Conservation (phyloP, 2,113 vertebrate genomes). For the Sinocyclocheilus anshuiensis region DNA sequence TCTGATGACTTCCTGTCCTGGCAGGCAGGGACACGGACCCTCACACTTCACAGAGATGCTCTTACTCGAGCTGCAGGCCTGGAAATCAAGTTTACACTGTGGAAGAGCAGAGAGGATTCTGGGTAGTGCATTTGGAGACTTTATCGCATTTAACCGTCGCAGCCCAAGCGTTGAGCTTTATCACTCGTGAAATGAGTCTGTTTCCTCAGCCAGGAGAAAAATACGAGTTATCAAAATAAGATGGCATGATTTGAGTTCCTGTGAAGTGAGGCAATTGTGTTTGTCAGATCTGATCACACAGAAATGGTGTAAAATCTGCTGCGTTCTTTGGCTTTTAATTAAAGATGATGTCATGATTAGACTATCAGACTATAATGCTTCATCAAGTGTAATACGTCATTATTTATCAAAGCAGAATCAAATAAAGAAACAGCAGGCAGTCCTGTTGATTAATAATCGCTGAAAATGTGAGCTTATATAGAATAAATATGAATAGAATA, state of each 20-base stretch:
- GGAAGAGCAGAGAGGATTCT: conserved; percentile 52
- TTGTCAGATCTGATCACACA: neutral
- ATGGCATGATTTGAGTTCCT: neutral
- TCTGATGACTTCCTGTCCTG: conserved; percentile 78
- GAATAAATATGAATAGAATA: neutral
- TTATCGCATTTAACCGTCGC: neutral
- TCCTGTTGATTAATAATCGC: neutral
- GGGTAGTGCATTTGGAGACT: conserved; percentile 24
- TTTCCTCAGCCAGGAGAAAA: neutral
- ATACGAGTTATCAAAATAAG: neutral
- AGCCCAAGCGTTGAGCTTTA: neutral
- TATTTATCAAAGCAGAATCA: neutral
- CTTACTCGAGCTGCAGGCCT: conserved; percentile 88
- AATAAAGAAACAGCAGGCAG: neutral
- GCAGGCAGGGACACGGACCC: conserved; percentile 89
- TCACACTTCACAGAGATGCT: conserved; percentile 83
- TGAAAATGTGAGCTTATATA: neutral
- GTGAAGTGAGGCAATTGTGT: neutral
- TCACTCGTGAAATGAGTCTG: neutral
- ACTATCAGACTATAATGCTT: neutral
- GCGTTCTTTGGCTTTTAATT: neutral
- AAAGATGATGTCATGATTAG: conserved; percentile 1
- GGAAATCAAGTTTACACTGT: conserved; percentile 96
- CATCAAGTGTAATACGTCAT: neutral
- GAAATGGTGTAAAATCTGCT: neutral